Conservation (phyloP, 2,113 vertebrate species). For the Notechis scutatus region DNA sequence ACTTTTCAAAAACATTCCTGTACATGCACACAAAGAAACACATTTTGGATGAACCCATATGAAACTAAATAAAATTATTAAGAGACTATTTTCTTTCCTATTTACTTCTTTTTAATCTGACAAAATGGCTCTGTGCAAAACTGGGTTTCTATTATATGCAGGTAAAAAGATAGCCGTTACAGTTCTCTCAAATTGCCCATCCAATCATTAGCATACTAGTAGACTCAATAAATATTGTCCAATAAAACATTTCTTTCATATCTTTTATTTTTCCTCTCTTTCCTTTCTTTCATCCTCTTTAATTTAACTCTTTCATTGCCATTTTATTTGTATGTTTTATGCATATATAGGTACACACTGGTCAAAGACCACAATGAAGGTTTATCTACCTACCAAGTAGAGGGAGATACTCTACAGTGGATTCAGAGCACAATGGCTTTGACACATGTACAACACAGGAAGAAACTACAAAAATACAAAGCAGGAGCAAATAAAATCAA, state of each 20-base stretch:
- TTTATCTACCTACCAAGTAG: not conserved
- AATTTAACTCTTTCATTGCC: not conserved
- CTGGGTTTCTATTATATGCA: not conserved
- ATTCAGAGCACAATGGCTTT: conserved; percentile 15
- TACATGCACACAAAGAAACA: not conserved
- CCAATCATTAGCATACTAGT: not conserved
- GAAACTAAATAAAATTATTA: not conserved
- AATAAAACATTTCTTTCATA: not conserved
- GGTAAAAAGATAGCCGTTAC: conserved; percentile 20
- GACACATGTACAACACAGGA: not conserved
- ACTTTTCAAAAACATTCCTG: not conserved
- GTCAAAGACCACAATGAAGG: not conserved
- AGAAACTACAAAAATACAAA: not conserved
- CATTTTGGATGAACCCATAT: not conserved
- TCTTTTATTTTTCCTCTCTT: not conserved
- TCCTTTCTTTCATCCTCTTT: not conserved
- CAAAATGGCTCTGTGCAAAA: not conserved
- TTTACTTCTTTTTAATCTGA: not conserved
- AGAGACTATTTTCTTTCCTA: not conserved
- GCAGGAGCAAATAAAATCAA: not conserved
- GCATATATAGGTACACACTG: not conserved
- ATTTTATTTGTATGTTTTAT: not conserved
- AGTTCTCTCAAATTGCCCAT: conserved; percentile 46
- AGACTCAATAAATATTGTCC: not conserved
- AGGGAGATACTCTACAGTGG: not conserved